phyloP scores from a whole-genome alignment of 1,140 invertebrate genomes.

The Drosophila oshimai region DNA sequence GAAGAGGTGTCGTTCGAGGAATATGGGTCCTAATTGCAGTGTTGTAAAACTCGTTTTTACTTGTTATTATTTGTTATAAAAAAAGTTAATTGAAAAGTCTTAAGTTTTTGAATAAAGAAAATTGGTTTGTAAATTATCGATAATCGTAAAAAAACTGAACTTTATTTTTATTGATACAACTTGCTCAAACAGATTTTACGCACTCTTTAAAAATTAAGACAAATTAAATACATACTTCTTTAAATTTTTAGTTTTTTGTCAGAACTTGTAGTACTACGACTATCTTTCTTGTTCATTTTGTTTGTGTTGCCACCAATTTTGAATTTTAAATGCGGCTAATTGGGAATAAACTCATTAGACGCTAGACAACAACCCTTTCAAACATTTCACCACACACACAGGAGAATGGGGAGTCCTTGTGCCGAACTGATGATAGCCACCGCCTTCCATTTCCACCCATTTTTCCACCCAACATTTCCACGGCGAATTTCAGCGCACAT shows the following conservation, averaged over 20 bases:
- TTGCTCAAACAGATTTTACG: too few relatives aligned
- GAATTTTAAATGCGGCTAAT: slow-evolving; percentile 64
- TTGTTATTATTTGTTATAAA: background rate
- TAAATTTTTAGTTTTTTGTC: background rate
- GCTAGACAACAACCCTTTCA: background rate
- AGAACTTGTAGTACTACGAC: background rate
- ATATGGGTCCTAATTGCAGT: background rate
- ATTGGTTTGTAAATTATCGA: too few relatives aligned
- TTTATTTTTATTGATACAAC: too few relatives aligned
- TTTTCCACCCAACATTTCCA: background rate
- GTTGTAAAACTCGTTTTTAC: background rate
- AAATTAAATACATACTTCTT: too few relatives aligned
- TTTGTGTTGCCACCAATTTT: slow-evolving; percentile 29
- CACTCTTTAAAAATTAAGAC: too few relatives aligned
- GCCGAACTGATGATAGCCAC: slow-evolving; percentile 25
- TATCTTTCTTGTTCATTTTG: background rate
- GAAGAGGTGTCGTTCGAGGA: background rate
- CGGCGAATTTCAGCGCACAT: slow-evolving; percentile 35
- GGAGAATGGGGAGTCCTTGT: slow-evolving; percentile 22
- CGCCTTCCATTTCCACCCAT: background rate
- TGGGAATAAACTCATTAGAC: slow-evolving; percentile 71
- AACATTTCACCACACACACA: slow-evolving; percentile 10
- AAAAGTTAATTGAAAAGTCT: background rate
- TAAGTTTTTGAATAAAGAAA: too few relatives aligned
- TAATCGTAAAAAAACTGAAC: too few relatives aligned